Evolutionary conservation across 2,888 invertebrate genomes (phyloP).

Genomic region (Amblyjoppa fuscipennis): DNA sequence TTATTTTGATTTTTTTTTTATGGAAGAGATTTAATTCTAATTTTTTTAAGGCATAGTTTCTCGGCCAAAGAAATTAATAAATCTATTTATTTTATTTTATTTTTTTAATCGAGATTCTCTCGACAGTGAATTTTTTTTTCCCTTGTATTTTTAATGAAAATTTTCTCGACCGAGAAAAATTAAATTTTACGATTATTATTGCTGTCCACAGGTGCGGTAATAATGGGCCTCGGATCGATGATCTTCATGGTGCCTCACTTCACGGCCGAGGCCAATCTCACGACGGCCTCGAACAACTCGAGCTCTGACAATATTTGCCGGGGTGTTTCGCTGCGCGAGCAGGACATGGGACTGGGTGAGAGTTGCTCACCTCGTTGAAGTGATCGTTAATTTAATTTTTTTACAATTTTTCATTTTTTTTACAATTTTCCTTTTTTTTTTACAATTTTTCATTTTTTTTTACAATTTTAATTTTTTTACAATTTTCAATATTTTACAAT

Average conservation of each 20-base stretch:
- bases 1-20: neutral
- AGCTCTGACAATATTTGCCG: constrained; percentile 93
- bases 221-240: constrained; percentile 97
- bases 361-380: too few relatives aligned
- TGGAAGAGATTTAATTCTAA: too few relatives aligned
- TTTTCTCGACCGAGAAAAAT: too few relatives aligned
- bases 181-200: too few relatives aligned
- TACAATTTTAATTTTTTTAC: constrained; percentile 5
- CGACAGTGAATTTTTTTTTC: constrained; percentile 40
- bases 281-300: constrained; percentile 89
- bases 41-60: too few relatives aligned
- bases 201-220: constrained; percentile 89
- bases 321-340: constrained; percentile 90
- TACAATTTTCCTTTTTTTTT: neutral
- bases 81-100: neutral
- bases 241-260: constrained; percentile 98
- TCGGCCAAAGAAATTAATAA: too few relatives aligned
- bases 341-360: constrained; percentile 90
- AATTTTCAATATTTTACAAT: neutral
- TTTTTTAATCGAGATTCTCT: neutral
- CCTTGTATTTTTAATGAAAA: too few relatives aligned
- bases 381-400: too few relatives aligned
- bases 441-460: neutral
- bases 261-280: constrained; percentile 92
- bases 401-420: constrained; percentile 32